These are phyloP conservation scores for Leptopilina drosophilae DNA, from an alignment of 2,888 invertebrate genomes.

Conservation along the genomic window DNA sequence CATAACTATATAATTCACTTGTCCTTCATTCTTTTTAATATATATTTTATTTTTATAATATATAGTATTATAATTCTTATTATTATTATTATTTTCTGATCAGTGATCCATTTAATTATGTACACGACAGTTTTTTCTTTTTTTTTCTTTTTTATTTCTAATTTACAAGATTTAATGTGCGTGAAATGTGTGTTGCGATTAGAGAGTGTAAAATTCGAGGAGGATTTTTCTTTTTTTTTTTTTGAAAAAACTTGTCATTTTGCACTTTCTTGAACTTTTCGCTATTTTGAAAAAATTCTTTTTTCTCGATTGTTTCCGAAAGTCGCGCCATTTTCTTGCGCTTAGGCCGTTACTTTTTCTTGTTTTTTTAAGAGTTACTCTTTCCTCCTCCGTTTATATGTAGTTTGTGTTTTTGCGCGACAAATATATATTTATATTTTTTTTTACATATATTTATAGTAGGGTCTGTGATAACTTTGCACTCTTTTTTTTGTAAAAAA, in stretches of 20 bases:
- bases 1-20: constrained; percentile 29
- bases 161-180: constrained; percentile 66
- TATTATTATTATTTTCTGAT: constrained; percentile 44
- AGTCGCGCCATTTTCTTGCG: constrained; percentile 26
- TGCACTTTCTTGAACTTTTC: background rate
- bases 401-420: constrained; percentile 29
- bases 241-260: background rate
- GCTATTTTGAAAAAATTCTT: background rate
- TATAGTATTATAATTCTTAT: constrained; percentile 41
- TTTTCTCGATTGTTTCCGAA: background rate
- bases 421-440: constrained; percentile 1
- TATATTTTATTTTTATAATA: constrained; percentile 47
- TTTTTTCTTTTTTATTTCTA: constrained; percentile 65
- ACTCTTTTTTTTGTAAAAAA: constrained; percentile 69
- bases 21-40: background rate
- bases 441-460: constrained; percentile 42
- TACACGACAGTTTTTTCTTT: constrained; percentile 61
- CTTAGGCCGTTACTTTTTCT: constrained; percentile 64
- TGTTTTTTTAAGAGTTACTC: background rate
- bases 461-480: constrained; percentile 64
- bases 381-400: constrained; percentile 26
- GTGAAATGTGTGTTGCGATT: constrained; percentile 49
- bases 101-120: constrained; percentile 60
- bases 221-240: background rate
- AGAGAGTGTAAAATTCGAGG: constrained; percentile 48